Conservation (phyloP, 2,797 vertebrate species). For the Chloroceryle inda region DNA sequence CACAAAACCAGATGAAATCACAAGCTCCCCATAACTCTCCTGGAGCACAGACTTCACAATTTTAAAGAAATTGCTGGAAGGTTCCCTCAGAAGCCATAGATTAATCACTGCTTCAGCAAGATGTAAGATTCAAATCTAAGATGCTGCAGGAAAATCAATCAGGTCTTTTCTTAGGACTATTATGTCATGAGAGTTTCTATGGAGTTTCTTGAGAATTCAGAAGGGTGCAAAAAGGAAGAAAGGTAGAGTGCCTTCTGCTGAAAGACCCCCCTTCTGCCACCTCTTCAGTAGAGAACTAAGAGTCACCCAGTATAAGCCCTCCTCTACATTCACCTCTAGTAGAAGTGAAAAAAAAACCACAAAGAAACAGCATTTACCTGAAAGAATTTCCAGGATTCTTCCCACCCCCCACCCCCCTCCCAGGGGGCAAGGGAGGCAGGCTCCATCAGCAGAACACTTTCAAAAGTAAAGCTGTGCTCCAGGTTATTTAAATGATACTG, state of each 20-base stretch:
- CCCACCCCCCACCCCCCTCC: too few relatives aligned
- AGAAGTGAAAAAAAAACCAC: neutral
- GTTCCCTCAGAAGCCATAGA: neutral
- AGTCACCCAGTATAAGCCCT: neutral
- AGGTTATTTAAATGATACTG: neutral
- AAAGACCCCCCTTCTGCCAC: neutral
- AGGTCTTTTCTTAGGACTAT: neutral
- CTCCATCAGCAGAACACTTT: neutral
- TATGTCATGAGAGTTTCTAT: neutral
- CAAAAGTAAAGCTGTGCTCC: neutral
- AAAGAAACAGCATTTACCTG: neutral
- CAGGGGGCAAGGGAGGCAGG: neutral
- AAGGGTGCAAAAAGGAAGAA: neutral
- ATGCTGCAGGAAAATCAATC: neutral
- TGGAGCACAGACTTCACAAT: neutral
- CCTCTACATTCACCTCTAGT: neutral
- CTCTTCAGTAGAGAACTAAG: neutral
- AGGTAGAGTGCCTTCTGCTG: neutral
- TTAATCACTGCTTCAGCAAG: neutral
- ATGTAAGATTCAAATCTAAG: neutral
- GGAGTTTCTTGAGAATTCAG: neutral
- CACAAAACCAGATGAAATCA: neutral
- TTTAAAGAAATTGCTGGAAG: neutral
- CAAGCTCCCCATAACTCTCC: neutral
- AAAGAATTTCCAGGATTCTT: neutral